These are phyloP conservation scores for Neuroterus valhalla DNA, from an alignment of 1,140 invertebrate genomes.

Conservation along the genomic window DNA sequence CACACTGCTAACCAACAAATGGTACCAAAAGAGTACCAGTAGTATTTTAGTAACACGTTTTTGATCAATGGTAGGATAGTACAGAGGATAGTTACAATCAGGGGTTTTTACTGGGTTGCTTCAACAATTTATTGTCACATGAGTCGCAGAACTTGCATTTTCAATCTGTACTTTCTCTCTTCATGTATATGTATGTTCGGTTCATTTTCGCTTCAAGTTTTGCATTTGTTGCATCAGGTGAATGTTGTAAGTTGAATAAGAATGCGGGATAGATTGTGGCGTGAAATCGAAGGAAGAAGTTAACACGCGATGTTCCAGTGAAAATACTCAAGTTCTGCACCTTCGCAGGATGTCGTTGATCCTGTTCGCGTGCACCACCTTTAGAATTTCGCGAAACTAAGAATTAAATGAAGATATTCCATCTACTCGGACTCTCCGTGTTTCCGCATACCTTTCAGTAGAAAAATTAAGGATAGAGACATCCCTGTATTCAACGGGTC, in stretches of 20 bases:
- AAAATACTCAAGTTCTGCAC: constrained; percentile 44
- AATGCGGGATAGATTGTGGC: constrained; percentile 13
- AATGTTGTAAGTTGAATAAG: constrained; percentile 28
- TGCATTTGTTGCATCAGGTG: background rate
- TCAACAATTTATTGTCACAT: too few relatives aligned
- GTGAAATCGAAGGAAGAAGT: constrained; percentile 36
- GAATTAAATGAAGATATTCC: constrained; percentile 41
- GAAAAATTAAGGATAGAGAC: background rate
- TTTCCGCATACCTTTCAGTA: background rate
- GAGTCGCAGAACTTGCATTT: too few relatives aligned
- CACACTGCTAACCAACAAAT: too few relatives aligned
- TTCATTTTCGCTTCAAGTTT: background rate
- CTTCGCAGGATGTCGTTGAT: constrained; percentile 54
- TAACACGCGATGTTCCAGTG: constrained; percentile 49
- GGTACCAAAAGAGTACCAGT: too few relatives aligned
- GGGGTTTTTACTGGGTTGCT: too few relatives aligned
- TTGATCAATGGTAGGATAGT: too few relatives aligned
- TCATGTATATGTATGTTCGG: too few relatives aligned
- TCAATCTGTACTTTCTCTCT: too few relatives aligned
- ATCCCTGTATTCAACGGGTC: background rate
- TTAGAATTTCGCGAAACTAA: constrained; percentile 10
- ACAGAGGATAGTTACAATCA: too few relatives aligned
- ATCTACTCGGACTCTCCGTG: constrained; percentile 30
- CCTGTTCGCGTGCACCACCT: constrained; percentile 42
- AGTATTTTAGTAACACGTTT: too few relatives aligned